Percentiles rank a stretch among this genome's conserved stretches.
These are phyloP conservation scores for Artibeus lituratus DNA, from an alignment of 2,797 vertebrate genomes.

Conservation along the genomic window DNA sequence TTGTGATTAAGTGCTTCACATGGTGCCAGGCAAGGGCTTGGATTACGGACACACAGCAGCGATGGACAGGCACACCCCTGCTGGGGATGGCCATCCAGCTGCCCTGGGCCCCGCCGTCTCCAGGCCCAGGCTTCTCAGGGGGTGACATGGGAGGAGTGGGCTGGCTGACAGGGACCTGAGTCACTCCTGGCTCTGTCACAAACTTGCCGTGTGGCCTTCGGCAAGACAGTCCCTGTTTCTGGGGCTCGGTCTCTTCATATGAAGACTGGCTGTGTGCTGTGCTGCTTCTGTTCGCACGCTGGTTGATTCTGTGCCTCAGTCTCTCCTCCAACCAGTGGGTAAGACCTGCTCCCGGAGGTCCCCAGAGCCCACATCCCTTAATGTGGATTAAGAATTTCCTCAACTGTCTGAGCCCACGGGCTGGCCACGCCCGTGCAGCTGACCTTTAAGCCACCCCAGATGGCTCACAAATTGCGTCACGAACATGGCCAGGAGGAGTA, in stretches of 20 bases:
- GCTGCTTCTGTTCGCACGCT: neutral
- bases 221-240: neutral
- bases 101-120: neutral
- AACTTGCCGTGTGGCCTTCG: neutral
- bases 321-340: neutral
- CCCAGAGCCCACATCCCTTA: neutral
- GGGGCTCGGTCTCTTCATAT: too few species aligned
- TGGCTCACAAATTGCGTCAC: neutral
- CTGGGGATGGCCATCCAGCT: fast-evolving
- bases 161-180: neutral
- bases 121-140: neutral
- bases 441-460: neutral
- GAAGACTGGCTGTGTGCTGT: neutral
- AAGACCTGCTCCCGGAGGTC: neutral
- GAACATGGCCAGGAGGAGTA: fast-evolving
- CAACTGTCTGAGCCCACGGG: neutral
- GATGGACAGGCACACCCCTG: fast-evolving
- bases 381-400: neutral
- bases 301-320: neutral
- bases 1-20: neutral
- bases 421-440: neutral
- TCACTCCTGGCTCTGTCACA: neutral
- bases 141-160: neutral
- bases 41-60: neutral
- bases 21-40: neutral